Base-by-base conservation (phyloP, 1,140 invertebrate genomes). In the Drosophila quadrilineata region DNA sequence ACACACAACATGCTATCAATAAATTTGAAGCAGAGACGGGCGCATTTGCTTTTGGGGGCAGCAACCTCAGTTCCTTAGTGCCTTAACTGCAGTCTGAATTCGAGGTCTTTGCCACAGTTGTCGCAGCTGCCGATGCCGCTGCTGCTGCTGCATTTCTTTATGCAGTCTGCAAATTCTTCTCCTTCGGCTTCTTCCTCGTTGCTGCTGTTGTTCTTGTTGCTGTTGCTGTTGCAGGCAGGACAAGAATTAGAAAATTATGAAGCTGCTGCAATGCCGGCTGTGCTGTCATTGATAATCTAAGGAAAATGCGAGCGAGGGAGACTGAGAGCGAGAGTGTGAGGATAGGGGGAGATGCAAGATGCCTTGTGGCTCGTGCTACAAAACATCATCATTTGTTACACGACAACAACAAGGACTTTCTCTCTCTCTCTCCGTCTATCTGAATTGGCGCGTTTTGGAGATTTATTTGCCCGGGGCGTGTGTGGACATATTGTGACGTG, bases 271-370 rank as follows among this genome's bases (percentile, higher is more conserved):
- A 35, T 40, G 75, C 75, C 75, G 75, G 77, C 77, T 82, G 77
- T 60, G 17, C 57, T 82, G 77, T 84, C 77, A 82, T 82, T 84
- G 77, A 84, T 82, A 84, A 82, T 82, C 77, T 72, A 77, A 49
- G 22, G 16, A 14, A 35, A 17, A 8, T 50, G 6, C n/a, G 8
- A 14, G 56, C n/a, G n/a, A n/a, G n/a, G n/a, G n/a, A n/a, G n/a
- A n/a, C n/a, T n/a, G n/a, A n/a, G n/a, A n/a, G n/a, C n/a, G n/a
- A n/a, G n/a, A n/a, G n/a, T n/a, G n/a, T n/a, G n/a, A n/a, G n/a
- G n/a, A n/a, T n/a, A n/a, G n/a, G 53, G 22, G 16, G 33, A 35
- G 28, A 8, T 50, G 6, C n/a, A 8, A 14, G 56, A 57, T 50
- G 58, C 14, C 31, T 48, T 48, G 76, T 73, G 75, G 72, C 75